phyloP scores from a whole-genome alignment of 2,797 vertebrate genomes.

The Semaprochilodus insignis region DNA sequence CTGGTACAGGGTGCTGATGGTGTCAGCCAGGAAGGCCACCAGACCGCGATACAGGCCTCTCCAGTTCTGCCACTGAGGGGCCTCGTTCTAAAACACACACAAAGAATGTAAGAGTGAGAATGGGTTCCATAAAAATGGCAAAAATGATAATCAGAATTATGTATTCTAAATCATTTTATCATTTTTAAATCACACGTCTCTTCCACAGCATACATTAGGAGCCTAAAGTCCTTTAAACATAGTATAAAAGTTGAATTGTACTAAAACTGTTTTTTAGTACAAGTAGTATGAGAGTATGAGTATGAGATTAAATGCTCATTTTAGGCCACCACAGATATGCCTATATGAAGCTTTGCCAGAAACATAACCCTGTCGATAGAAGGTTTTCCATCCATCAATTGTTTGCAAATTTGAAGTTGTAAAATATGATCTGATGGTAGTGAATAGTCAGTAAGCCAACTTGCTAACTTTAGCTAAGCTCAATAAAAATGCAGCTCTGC shows the following conservation, averaged over 20 bases:
- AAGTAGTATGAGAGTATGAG: no score
- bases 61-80: slow-evolving; percentile 73
- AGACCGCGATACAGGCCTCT: slow-evolving; percentile 71
- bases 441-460: no score
- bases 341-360: no score
- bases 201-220: not conserved
- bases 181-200: not conserved
- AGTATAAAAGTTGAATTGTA: not conserved
- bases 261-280: no score
- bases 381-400: no score
- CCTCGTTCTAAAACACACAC: slow-evolving; percentile 65
- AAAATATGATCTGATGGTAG: no score
- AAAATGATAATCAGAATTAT: not conserved
- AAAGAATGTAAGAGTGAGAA: slow-evolving; percentile 34
- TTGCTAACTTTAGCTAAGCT: no score
- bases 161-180: not conserved
- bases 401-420: no score
- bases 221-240: not conserved
- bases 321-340: no score
- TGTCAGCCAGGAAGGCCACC: slow-evolving; percentile 73
- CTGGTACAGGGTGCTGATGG: slow-evolving; percentile 74
- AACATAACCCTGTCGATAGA: no score
- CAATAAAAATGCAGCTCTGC: no score
- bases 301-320: no score
- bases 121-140: not conserved